Percentiles rank a stretch among this genome's conserved stretches.
These are phyloP conservation scores for Sapajus apella DNA, from an alignment of 2,113 vertebrate genomes.

Conservation along the genomic window DNA sequence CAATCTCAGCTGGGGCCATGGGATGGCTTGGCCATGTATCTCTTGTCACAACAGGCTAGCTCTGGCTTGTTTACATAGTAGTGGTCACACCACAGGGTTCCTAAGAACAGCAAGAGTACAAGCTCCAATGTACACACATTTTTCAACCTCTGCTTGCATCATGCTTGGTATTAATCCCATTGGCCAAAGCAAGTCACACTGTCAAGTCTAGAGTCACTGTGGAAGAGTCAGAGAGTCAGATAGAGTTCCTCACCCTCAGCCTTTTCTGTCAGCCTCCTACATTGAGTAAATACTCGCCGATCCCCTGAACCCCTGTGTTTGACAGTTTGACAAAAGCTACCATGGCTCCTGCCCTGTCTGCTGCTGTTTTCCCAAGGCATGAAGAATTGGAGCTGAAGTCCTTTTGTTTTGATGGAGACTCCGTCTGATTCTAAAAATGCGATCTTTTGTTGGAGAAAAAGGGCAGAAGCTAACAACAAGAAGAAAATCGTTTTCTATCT, in stretches of 20 bases:
- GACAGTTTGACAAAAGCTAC: neutral
- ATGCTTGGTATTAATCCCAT: neutral
- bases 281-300: neutral
- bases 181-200: neutral
- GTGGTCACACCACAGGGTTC: neutral
- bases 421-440: neutral
- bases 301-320: neutral
- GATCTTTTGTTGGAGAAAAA: neutral
- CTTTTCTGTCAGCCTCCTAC: neutral
- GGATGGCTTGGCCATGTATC: neutral
- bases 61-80: conserved; percentile 33
- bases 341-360: neutral
- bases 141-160: neutral
- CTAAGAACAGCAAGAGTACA: neutral
- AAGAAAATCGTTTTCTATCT: conserved; percentile 20
- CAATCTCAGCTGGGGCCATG: neutral
- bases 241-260: neutral
- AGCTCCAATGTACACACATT: neutral
- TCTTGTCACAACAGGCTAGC: conserved; percentile 19
- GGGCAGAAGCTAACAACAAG: neutral
- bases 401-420: neutral
- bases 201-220: neutral
- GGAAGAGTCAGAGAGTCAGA: neutral
- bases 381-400: neutral
- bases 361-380: neutral